A percentile compares a stretch with the other conserved stretches of the same genome.
These are phyloP conservation scores for Ammospiza nelsoni DNA, from an alignment of 2,113 vertebrate species.

Conservation along the genomic window DNA sequence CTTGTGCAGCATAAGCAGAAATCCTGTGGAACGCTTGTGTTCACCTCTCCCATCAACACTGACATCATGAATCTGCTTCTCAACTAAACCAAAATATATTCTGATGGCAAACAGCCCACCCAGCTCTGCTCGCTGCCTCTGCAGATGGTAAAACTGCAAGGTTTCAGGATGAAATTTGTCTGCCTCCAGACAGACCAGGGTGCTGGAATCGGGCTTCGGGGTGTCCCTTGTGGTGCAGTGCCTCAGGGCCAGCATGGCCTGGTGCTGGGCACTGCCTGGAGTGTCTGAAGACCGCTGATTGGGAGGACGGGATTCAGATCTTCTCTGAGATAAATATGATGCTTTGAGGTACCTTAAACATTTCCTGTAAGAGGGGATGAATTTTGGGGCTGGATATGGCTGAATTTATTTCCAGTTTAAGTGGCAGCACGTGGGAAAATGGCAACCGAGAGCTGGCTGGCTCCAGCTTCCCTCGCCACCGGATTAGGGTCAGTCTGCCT, in stretches of 20 bases:
- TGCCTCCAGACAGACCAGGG: conserved; percentile 48
- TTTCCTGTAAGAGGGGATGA: conserved; percentile 43
- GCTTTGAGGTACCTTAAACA: conserved; percentile 7
- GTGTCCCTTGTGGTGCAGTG: not conserved
- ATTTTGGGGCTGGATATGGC: conserved; percentile 44
- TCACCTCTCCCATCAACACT: conserved; percentile 62
- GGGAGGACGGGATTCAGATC: conserved; percentile 39
- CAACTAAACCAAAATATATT: conserved; percentile 51
- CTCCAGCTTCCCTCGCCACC: not conserved
- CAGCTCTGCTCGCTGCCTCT: conserved; percentile 50
- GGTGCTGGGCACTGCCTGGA: not conserved
- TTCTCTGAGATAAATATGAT: conserved; percentile 35
- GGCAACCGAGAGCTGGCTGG: conserved; percentile 29
- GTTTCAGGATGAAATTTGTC: conserved; percentile 58
- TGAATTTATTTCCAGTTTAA: conserved; percentile 26
- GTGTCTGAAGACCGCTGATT: conserved; percentile 42
- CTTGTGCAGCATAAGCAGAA: conserved; percentile 55
- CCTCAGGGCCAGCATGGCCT: not conserved
- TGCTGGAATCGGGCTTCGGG: not conserved
- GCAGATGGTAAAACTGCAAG: conserved; percentile 68
- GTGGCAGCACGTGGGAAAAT: conserved; percentile 2
- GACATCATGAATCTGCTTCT: conserved; percentile 58
- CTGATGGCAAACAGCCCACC: conserved; percentile 63
- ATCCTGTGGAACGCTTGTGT: conserved; percentile 42
- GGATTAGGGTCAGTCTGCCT: conserved; percentile 38